These are phyloP conservation scores for Bos javanicus DNA, from an alignment of 2,113 vertebrate species.

Conservation along the genomic window DNA sequence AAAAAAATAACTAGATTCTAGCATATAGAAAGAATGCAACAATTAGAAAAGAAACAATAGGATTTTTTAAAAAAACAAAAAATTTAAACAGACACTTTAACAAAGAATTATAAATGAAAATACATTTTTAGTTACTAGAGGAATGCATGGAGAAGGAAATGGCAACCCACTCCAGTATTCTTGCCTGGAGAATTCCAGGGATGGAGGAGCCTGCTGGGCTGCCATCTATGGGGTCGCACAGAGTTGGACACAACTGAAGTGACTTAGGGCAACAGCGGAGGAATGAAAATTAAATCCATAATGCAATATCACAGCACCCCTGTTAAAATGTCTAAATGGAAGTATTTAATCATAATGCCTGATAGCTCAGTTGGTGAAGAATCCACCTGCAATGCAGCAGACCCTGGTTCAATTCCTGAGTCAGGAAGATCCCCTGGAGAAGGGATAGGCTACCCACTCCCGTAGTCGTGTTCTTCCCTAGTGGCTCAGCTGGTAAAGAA, in stretches of 20 bases:
- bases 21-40: not conserved
- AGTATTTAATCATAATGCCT: not conserved
- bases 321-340: not conserved
- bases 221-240: not conserved
- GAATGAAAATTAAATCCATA: not conserved
- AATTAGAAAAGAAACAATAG: not conserved
- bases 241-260: not conserved
- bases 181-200: not conserved
- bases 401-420: rapidly evolving
- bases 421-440: not conserved
- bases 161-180: not conserved
- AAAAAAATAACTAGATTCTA: not conserved
- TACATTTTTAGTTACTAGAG: not conserved
- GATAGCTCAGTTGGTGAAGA: too few relatives aligned
- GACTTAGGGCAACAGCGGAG: not conserved
- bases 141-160: not conserved
- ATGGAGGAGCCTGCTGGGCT: not conserved
- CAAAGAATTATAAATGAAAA: not conserved
- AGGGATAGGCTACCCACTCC: not conserved
- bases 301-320: not conserved
- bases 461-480: not conserved
- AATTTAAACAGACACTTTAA: not conserved
- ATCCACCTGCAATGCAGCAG: not conserved
- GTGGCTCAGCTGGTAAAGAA: not conserved
- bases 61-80: not conserved